Evolutionary conservation across 2,797 vertebrate genomes (phyloP).

Genomic region (Chloroceryle inda): DNA sequence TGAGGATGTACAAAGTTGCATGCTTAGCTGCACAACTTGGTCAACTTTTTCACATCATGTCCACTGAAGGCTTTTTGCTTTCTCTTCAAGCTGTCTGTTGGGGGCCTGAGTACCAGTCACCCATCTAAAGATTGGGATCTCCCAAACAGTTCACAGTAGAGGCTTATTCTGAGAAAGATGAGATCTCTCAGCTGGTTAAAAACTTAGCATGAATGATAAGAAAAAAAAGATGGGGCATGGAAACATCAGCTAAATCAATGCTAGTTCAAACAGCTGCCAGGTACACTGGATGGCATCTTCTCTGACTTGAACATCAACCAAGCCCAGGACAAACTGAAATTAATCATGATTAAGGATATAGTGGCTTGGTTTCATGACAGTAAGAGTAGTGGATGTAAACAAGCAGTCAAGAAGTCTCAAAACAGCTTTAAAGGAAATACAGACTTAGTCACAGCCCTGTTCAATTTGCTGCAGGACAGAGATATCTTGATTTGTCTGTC

Average conservation of each 20-base stretch:
- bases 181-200: conserved; percentile 28
- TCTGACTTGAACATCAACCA: neutral
- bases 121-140: neutral
- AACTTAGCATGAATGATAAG: neutral
- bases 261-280: conserved; percentile 28
- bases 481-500: neutral
- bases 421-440: neutral
- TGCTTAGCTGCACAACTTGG: neutral
- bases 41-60: neutral
- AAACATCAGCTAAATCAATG: conserved; percentile 18
- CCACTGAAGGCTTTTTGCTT: neutral
- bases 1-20: neutral
- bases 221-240: neutral
- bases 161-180: conserved; percentile 5
- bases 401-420: neutral
- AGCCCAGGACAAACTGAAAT: neutral
- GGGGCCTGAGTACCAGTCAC: neutral
- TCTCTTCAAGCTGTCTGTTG: neutral
- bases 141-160: neutral
- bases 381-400: neutral
- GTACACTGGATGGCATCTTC: neutral
- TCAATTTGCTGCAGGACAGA: neutral
- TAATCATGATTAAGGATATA: neutral
- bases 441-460: neutral
- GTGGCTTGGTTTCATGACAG: neutral